A percentile compares a stretch with the other conserved stretches of the same genome.
Evolutionary conservation across 2,888 invertebrate genomes (phyloP).

Genomic region (Meiosimyza platycephala): DNA sequence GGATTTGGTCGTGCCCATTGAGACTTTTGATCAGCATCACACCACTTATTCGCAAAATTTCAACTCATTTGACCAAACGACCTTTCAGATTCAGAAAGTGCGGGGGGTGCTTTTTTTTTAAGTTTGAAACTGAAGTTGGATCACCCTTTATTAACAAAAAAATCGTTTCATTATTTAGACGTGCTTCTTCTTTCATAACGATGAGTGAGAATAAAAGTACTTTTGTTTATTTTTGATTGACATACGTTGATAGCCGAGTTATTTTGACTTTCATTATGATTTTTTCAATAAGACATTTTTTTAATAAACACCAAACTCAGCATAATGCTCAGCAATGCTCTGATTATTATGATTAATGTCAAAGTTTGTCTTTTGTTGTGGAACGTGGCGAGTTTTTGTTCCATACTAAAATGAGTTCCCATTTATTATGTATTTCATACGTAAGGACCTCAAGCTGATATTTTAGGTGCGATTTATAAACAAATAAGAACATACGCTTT

Average conservation of each 20-base stretch:
- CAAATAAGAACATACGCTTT: conserved; percentile 27
- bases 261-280: conserved; percentile 34
- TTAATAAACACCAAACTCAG: neutral
- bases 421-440: neutral
- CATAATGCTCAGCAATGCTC: neutral
- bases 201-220: conserved; percentile 19
- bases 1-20: too few species aligned
- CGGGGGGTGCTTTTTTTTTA: neutral
- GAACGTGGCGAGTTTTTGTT: conserved; percentile 35
- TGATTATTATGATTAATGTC: conserved; percentile 16
- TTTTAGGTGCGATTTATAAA: conserved; percentile 19
- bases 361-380: conserved; percentile 19
- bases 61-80: too few species aligned
- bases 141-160: too few species aligned
- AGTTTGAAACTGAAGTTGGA: too few species aligned
- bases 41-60: too few species aligned
- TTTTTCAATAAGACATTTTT: conserved; percentile 9
- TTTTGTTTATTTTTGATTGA: conserved; percentile 35
- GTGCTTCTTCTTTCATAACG: neutral
- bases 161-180: too few species aligned
- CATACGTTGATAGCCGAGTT: conserved; percentile 34
- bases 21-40: too few species aligned
- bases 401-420: neutral
- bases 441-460: neutral
- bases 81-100: too few species aligned